phyloP scores from a whole-genome alignment of 1,140 invertebrate species.

The Epicauta chinensis region DNA sequence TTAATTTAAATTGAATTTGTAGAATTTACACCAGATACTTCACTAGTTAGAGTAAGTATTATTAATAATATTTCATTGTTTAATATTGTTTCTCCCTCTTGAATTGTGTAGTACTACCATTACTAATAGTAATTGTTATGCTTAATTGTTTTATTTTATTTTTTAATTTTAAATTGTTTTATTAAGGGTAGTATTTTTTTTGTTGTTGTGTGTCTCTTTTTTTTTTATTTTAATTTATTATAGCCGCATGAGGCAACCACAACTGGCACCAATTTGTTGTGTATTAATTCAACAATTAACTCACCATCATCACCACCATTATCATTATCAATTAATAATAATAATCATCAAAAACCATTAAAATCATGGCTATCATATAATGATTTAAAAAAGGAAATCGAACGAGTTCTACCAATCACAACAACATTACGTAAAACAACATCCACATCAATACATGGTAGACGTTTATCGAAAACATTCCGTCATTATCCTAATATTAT shows the following conservation, averaged over 20 bases:
- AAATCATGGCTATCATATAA: slow-evolving; percentile 35
- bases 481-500: slow-evolving; percentile 33
- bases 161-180: slow-evolving; percentile 3
- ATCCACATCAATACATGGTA: slow-evolving; percentile 1
- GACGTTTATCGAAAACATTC: slow-evolving; percentile 29
- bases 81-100: not conserved
- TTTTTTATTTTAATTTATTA: slow-evolving; percentile 25
- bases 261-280: slow-evolving; percentile 26
- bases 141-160: slow-evolving; percentile 5
- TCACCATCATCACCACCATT: slow-evolving; percentile 2
- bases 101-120: not conserved
- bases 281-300: too few relatives aligned
- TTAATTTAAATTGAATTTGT: too few relatives aligned
- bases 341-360: not conserved
- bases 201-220: slow-evolving; percentile 1
- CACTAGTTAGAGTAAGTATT: not conserved
- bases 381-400: slow-evolving; percentile 37
- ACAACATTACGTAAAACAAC: slow-evolving; percentile 4
- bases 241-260: slow-evolving; percentile 32
- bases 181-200: slow-evolving; percentile 10
- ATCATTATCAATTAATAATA: slow-evolving; percentile 3
- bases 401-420: slow-evolving; percentile 35
- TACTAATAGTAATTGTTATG: slow-evolving; percentile 11
- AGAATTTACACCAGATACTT: slow-evolving; percentile 20
- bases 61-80: not conserved